Base-by-base conservation (phyloP, 2,797 vertebrate species). In the Balearica regulorum region DNA sequence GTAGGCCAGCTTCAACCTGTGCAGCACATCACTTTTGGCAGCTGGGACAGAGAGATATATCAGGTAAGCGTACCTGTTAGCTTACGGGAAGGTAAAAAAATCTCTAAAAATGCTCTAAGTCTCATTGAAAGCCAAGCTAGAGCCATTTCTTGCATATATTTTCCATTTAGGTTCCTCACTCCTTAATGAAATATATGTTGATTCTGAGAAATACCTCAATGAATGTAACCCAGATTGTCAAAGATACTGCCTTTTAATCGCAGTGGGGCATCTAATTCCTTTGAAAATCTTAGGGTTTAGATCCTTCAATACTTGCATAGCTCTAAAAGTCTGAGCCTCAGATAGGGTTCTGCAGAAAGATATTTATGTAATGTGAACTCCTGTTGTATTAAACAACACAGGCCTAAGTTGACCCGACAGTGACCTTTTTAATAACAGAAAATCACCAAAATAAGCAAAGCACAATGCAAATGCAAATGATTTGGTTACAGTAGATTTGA, bases 401-500 rank as follows among this genome's bases (percentile, higher is more conserved):
- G 46, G 12, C 57, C 70, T 91, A 80, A 84, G 19, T 9, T 94
- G 78, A 96, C 96, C 95, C 66, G 39, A 87, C 11, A 82, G 49
- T 87, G 92, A 94, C 94, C 91, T 96, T 95, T 96, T 94, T 93
- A 94, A 95, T 93, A 95, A 82, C 29, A 94, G 55, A 95, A 95
- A 90, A 91, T 86, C 57, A 96, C 96, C 82, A 96, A 96, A 97
- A 96, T 79, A 84, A 81, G 28, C 82, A 70, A 94, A 96, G 66
- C 83, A 94, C 75, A 97, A 96, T 88, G 84, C 76, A 97, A 97
- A 97, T 96, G 85, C 82, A 95, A 93, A 97, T 96, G 46, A 96
- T 95, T 90, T 96, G 78, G 85, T 98, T 98, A 97, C 94, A 94
- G 90, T 90, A 96, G 84, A 97, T 96, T 85, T 93, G 93, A 97